Evolutionary conservation across 2,888 invertebrate species (phyloP).

Genomic region (Acanthacorydalis orientalis): DNA sequence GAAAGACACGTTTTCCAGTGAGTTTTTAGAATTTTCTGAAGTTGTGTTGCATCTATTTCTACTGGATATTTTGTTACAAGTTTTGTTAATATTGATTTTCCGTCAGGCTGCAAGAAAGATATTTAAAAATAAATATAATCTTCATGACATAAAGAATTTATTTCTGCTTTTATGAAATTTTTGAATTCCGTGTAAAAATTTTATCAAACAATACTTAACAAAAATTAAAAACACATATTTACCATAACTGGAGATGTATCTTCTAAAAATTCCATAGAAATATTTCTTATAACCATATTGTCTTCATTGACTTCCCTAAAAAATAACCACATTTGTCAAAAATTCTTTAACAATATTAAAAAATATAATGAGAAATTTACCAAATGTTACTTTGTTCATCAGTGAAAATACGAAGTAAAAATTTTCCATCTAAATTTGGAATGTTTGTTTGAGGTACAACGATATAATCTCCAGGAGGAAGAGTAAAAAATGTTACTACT

Average conservation of each 20-base stretch:
- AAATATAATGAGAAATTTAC: too few species aligned
- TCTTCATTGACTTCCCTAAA: constrained; percentile 61
- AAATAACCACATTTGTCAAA: constrained; percentile 8
- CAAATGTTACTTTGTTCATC: constrained; percentile 59
- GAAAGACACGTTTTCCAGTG: constrained; percentile 39
- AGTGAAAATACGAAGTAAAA: constrained; percentile 51
- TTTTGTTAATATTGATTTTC: constrained; percentile 31
- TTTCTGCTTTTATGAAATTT: too few species aligned
- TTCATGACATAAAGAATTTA: too few species aligned
- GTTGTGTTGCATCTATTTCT: constrained; percentile 41
- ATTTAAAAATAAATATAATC: neutral
- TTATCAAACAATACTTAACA: neutral
- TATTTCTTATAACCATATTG: constrained; percentile 48
- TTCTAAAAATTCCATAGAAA: constrained; percentile 40
- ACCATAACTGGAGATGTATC: constrained; percentile 36
- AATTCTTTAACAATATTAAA: neutral
- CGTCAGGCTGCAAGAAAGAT: constrained; percentile 28
- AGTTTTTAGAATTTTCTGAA: constrained; percentile 38
- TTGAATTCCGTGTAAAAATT: too few species aligned
- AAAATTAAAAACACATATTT: constrained; percentile 13
- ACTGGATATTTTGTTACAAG: constrained; percentile 36
- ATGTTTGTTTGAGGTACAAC: constrained; percentile 55
- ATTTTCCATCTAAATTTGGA: constrained; percentile 50
- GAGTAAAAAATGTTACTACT: constrained; percentile 55
- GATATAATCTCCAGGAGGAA: constrained; percentile 57